phyloP scores from a whole-genome alignment of 2,888 invertebrate genomes.

The Allacma fusca region DNA sequence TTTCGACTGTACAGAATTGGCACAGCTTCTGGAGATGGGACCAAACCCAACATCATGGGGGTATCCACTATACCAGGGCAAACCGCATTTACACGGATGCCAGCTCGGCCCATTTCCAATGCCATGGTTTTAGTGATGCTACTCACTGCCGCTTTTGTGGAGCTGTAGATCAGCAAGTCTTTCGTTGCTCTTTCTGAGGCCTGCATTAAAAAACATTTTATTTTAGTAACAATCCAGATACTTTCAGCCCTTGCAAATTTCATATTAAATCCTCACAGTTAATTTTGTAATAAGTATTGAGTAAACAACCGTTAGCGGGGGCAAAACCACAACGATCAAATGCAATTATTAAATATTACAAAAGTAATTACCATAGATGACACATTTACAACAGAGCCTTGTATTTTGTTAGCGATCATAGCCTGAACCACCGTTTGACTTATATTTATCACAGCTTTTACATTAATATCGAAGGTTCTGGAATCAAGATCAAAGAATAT shows the following conservation, averaged over 20 bases:
- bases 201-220: neutral
- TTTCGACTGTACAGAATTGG: too few relatives aligned
- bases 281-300: too few relatives aligned
- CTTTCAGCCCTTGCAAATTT: neutral
- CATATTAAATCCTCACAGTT: too few relatives aligned
- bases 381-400: slow-evolving; percentile 52
- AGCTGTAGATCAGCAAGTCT: slow-evolving; percentile 22
- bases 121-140: slow-evolving; percentile 39
- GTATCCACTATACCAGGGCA: slow-evolving; percentile 42
- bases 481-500: neutral
- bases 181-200: slow-evolving; percentile 1
- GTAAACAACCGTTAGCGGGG: too few relatives aligned
- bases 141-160: slow-evolving; percentile 28
- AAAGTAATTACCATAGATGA: slow-evolving; percentile 27
- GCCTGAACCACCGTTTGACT: slow-evolving; percentile 26
- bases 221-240: neutral
- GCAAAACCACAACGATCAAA: too few relatives aligned
- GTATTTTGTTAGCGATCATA: slow-evolving; percentile 36
- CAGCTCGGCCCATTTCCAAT: slow-evolving; percentile 32
- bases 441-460: slow-evolving; percentile 34
- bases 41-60: slow-evolving; percentile 6
- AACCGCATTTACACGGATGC: slow-evolving; percentile 42
- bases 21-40: too few relatives aligned
- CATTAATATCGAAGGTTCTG: slow-evolving; percentile 40
- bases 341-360: too few relatives aligned